Evolutionary conservation across 2,888 invertebrate species (phyloP), one percentile per base, ranked within the genome.

Genomic region (Holacanthella duospinosa): DNA sequence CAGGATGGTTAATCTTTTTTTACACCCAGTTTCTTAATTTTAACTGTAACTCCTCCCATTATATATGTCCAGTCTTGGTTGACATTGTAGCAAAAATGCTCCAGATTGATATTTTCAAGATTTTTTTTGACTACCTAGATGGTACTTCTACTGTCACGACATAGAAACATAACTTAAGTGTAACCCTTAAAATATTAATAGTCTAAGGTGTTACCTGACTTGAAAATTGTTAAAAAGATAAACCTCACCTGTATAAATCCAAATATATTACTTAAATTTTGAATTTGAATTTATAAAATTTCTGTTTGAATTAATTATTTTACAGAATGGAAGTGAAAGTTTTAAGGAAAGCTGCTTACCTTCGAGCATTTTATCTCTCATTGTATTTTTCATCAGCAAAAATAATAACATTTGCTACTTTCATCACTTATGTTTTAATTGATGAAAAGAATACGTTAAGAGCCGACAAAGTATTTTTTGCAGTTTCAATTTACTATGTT

Each of bases 401-500:
- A 69, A 82, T 91, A 58, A 87, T 92, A 1, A 80, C 92, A 6
- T 90, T 87, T 75, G 83, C 88, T 66, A 89, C 90, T 2, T 82
- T 94, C 63, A 80, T 89, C 59, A 83, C 87, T 0, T 90, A 86
- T 75, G 79, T 90, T 1, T 77, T 80, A 29, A 60, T 63, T 0
- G 78, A 80, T 28, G 85, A 84, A 12, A 48, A 48, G 4, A 48
- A 48, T 25, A 75, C 79, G 2, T 79, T 93, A 69, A 84, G 86
- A 0, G 86, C 90, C 0, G 86, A 86, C 69, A 76, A 83, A 75
- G 88, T 85, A 77, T 93, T 93, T 78, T 88, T 93, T 65, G 83
- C 92, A 60, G 87, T 91, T n/a, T 87, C 92, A 6, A 88, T 93
- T 76, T 94, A 90, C 79, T 91, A 89, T 74, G 86, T 90, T 60